phyloP scores from a whole-genome alignment of 2,888 invertebrate species.

The Xestia c-nigrum region DNA sequence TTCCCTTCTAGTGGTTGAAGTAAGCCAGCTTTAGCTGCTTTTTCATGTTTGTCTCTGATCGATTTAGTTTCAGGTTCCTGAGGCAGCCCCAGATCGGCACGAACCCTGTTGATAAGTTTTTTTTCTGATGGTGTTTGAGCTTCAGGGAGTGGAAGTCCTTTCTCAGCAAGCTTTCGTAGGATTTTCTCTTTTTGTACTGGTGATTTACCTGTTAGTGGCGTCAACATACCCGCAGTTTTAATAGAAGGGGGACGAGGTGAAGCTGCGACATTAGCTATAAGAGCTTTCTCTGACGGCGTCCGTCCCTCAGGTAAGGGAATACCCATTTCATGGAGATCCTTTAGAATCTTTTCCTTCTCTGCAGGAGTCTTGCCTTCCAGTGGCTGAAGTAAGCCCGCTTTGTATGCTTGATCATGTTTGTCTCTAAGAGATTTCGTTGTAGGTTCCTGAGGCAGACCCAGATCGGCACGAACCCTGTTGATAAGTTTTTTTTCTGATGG shows the following conservation, averaged over 20 bases:
- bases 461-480: too few species aligned
- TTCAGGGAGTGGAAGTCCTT: conserved; percentile 45
- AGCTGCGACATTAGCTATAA: conserved; percentile 23
- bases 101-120: conserved; percentile 41
- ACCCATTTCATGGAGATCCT: conserved; percentile 57
- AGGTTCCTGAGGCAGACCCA: too few species aligned
- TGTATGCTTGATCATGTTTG: too few species aligned
- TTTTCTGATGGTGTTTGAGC: conserved; percentile 66
- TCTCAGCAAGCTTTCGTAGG: conserved; percentile 45
- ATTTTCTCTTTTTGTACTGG: conserved; percentile 29
- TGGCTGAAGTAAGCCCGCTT: conserved; percentile 38
- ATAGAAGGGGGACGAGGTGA: not conserved
- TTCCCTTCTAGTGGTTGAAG: conserved; percentile 6
- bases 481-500: too few species aligned
- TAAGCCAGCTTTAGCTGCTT: conserved; percentile 32
- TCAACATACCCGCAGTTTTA: not conserved
- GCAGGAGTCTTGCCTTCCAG: conserved; percentile 59
- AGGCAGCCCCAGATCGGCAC: conserved; percentile 59
- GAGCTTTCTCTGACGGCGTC: conserved; percentile 64
- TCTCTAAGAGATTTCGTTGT: too few species aligned
- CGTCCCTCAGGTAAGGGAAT: conserved; percentile 68
- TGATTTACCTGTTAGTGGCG: conserved; percentile 38
- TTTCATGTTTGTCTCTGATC: conserved; percentile 26
- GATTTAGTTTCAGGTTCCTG: conserved; percentile 43
- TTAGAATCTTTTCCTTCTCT: conserved; percentile 64